These are phyloP conservation scores for Epinotia brunnichana DNA, from an alignment of 2,888 invertebrate genomes.

Conservation along the genomic window DNA sequence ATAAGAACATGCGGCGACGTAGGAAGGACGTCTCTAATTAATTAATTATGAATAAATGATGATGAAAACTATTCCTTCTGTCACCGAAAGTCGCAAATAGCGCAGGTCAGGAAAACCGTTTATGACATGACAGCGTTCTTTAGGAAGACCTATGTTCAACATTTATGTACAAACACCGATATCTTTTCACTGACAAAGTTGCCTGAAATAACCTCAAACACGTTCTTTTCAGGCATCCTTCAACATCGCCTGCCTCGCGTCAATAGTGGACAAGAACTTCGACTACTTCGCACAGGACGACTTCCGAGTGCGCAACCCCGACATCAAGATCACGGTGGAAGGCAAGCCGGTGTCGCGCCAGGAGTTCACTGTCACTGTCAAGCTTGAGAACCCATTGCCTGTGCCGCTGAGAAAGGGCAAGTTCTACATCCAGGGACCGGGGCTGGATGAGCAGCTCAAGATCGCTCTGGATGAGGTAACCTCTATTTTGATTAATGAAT, in stretches of 20 bases:
- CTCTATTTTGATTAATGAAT: conserved; percentile 1
- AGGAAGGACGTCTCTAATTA: no score
- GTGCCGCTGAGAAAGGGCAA: conserved; percentile 89
- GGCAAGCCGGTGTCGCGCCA: conserved; percentile 80
- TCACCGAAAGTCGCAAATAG: no score
- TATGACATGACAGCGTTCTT: no score
- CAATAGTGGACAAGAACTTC: conserved; percentile 90
- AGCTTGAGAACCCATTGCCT: conserved; percentile 92
- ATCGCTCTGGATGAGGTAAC: conserved; percentile 86
- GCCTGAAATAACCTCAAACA: neutral
- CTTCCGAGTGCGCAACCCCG: conserved; percentile 94
- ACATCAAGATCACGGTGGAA: conserved; percentile 89
- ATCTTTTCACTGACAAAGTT: neutral
- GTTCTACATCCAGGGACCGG: conserved; percentile 92
- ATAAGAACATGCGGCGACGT: no score
- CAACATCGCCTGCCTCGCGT: conserved; percentile 91
- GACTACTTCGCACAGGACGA: conserved; percentile 96
- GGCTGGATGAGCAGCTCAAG: conserved; percentile 88
- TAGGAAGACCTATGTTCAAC: no score
- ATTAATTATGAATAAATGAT: no score
- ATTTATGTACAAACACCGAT: no score
- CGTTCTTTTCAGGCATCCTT: conserved; percentile 86
- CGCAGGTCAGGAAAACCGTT: no score
- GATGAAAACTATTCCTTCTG: no score
- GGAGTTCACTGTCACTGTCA: conserved; percentile 85